phyloP scores from a whole-genome alignment of 2,113 vertebrate genomes.

The Hymenochirus boettgeri region DNA sequence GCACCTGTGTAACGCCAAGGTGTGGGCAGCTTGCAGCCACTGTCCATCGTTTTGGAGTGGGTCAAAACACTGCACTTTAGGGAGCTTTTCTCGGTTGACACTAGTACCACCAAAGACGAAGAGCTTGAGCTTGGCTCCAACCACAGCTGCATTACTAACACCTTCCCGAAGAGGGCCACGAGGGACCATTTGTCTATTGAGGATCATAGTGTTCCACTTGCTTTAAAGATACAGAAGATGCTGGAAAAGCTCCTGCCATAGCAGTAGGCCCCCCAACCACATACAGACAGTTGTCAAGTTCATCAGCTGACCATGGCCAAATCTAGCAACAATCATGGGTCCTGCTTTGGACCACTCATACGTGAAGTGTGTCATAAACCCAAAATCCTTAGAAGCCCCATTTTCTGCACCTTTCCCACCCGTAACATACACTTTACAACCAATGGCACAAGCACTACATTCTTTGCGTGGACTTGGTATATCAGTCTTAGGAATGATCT shows the following conservation, averaged over 20 bases:
- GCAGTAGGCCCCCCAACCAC: slow-evolving; percentile 78
- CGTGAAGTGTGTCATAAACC: slow-evolving; percentile 75
- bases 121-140: slow-evolving; percentile 75
- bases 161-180: slow-evolving; percentile 73
- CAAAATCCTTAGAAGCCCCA: slow-evolving; percentile 75
- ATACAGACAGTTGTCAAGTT: slow-evolving; percentile 70
- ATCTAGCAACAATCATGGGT: slow-evolving; percentile 72
- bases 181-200: slow-evolving; percentile 76
- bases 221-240: slow-evolving; percentile 76
- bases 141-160: slow-evolving; percentile 77
- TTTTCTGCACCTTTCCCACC: slow-evolving; percentile 76
- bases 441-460: slow-evolving; percentile 77
- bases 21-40: slow-evolving; percentile 71
- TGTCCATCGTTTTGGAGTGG: slow-evolving; percentile 71
- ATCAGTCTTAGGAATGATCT: slow-evolving; percentile 75
- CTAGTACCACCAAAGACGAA: slow-evolving; percentile 79
- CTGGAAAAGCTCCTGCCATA: slow-evolving; percentile 69
- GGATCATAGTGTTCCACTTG: slow-evolving; percentile 81
- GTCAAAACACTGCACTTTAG: slow-evolving; percentile 78
- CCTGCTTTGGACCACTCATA: slow-evolving; percentile 79
- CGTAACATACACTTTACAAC: slow-evolving; percentile 77
- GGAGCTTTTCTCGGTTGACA: slow-evolving; percentile 72
- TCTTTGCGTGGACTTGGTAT: slow-evolving; percentile 78
- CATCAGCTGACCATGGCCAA: slow-evolving; percentile 74
- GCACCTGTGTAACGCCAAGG: slow-evolving; percentile 79